Base-by-base conservation (phyloP, 1,140 invertebrate genomes). In the Hylyphantes graminicola region DNA sequence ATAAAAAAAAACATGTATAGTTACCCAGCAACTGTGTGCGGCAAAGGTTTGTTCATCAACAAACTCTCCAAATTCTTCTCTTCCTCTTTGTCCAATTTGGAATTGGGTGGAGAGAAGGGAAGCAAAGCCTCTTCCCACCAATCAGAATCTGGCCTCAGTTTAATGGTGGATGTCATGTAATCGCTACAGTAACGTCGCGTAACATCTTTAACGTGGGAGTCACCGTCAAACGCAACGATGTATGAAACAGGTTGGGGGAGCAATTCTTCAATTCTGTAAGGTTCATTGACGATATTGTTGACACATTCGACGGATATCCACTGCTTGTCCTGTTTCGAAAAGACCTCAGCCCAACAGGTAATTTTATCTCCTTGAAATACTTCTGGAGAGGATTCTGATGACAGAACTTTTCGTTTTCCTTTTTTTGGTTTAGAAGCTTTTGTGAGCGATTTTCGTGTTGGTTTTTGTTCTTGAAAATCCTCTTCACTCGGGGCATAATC, bases 281-380 rank as follows among this genome's bases (percentile, higher is more conserved):
- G 87, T 85, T 89, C 87, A 68, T 89, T 88, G 50, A 88, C 63
- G 59, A 87, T 76, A 65, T 84, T 85, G 53, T 83, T 84, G 15
- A 78, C 86, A 92, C 96, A 89, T 90, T 96, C 94, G 15, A 95
- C 92, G 86, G 92, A 92, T 55, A 96, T 93, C 96, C 96, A 97
- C 87, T 93, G 93, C 87, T 94, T 93, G 87, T 96, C 93, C 57
- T 92, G 92, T 88, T 96, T 95, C 0, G 95, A 90, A 90, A 93
- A 98, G 51, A 98, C 93, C 91, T 98, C 97, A 48, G 93, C 91
- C 96, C 96, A 98, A 87, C 94, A 90, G 90, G 97, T 93, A 70
- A 91, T 90, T 59, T 90, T 91, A 35, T 85, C 81, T 53, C n/a
- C 35, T 11, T 73, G 19, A 51, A 53, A 61, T 65, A 13, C 17